phyloP scores from a whole-genome alignment of 2,888 invertebrate species.

The Eupithecia dodoneata region DNA sequence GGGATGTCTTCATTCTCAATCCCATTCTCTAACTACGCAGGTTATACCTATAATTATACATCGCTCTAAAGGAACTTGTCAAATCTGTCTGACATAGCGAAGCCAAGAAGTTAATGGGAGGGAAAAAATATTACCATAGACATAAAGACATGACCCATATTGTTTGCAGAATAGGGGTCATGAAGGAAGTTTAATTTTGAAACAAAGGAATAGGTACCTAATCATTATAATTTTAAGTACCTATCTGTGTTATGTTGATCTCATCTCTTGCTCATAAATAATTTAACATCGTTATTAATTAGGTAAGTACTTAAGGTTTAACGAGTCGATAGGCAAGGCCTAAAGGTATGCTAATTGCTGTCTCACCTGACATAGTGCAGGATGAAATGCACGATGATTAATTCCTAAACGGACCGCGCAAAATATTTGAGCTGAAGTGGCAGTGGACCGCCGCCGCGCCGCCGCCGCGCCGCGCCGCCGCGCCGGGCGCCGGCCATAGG shows the following conservation, averaged over 20 bases:
- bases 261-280: background rate
- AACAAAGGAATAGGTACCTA: constrained; percentile 1
- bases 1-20: background rate
- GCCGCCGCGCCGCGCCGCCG: no score
- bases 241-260: background rate
- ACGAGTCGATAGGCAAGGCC: no score
- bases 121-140: constrained; percentile 1
- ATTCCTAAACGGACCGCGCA: no score
- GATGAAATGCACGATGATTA: no score
- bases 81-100: background rate
- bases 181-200: background rate
- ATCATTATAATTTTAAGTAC: background rate
- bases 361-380: no score
- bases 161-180: constrained; percentile 4
- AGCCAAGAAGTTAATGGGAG: background rate
- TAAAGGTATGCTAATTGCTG: no score
- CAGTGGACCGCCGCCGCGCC: no score
- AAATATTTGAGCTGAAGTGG: no score
- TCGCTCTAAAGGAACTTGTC: background rate
- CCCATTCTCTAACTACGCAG: background rate
- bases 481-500: no score
- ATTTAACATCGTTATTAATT: background rate
- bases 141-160: constrained; percentile 11
- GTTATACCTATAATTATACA: background rate
- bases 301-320: no score